Base-by-base conservation (phyloP, 2,888 invertebrate species). In the Thera britannica region DNA sequence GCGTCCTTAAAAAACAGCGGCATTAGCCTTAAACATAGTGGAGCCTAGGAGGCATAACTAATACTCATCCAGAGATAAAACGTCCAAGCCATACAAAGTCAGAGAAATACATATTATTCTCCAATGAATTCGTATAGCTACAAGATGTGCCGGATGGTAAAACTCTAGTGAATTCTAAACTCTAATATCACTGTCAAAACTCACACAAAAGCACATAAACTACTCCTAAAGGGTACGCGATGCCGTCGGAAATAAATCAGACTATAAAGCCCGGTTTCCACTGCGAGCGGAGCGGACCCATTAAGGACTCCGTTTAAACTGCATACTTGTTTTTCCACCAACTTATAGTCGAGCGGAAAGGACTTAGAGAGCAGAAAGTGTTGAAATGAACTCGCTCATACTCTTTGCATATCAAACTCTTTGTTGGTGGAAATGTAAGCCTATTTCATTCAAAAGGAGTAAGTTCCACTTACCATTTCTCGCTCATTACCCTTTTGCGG, bases 141-240 rank as follows among this genome's bases (percentile, higher is more conserved):
- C n/a, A 58, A 52, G 35, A 36, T 44, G n/a, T 48, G 36, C 35
- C 8, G 23, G 6, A 44, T 51, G n/a, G 46, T 56, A 48, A 23
- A 60, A 12, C 41, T 61, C 58, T 62, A 65, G 51, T 62, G 65
- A 51, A 57, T 56, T 68, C 68, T 79, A 80, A 78, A 76, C 81
- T 82, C 87, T 89, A 88, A 88, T 88, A 89, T 89, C 88, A 89
- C 87, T 82, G 80, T 81, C 79, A 76, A 58, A 80, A 66, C 62
- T 65, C 75, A 83, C 86, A 87, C 84, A 87, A 87, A 87, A 88
- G 88, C 87, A 85, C 84, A 80, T 80, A 77, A 81, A 77, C 77
- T 63, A 66, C 69, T 60, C 55, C 57, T 41, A 36, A 58, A 8
- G n/a, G 56, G 23, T 57, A 23, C 23, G 8, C 41, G 23, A 8